A percentile compares a stretch with the other conserved stretches of the same genome.
These are phyloP conservation scores for Sericinus montela DNA, from an alignment of 2,888 invertebrate genomes.

Conservation along the genomic window DNA sequence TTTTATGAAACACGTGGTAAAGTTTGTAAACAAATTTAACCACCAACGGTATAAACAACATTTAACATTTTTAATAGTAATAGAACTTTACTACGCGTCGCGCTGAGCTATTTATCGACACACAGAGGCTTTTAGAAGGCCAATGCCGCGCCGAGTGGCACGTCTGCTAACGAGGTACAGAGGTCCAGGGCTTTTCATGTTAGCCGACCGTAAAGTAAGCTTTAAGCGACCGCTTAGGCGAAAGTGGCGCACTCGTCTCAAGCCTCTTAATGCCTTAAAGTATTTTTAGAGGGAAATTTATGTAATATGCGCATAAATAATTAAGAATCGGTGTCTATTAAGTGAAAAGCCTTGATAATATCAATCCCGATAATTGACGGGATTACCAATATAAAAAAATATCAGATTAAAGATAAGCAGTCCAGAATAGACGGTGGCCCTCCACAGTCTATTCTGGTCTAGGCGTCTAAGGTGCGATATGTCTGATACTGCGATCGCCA, in stretches of 20 bases:
- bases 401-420: too few relatives aligned
- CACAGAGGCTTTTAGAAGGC: conserved; percentile 13
- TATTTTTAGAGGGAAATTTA: conserved; percentile 12
- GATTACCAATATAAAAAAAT: too few relatives aligned
- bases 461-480: too few relatives aligned
- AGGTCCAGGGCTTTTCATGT: conserved; percentile 21
- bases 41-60: not conserved
- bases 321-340: conserved; percentile 5
- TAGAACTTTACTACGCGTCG: conserved; percentile 10
- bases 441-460: too few relatives aligned
- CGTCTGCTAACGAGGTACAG: conserved; percentile 24
- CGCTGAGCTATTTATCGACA: conserved; percentile 10
- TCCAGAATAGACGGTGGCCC: too few relatives aligned
- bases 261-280: conserved; percentile 7
- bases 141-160: conserved; percentile 23
- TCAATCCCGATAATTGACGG: too few relatives aligned
- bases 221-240: conserved; percentile 10
- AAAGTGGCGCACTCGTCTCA: conserved; percentile 16
- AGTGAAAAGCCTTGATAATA: too few relatives aligned
- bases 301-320: conserved; percentile 9
- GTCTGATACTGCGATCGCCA: too few relatives aligned
- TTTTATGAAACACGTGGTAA: not conserved
- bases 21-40: conserved; percentile 9
- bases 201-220: conserved; percentile 18
- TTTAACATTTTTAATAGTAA: conserved; percentile 11